Conservation (phyloP, 2,888 invertebrate genomes). For the Lysandra coridon region DNA sequence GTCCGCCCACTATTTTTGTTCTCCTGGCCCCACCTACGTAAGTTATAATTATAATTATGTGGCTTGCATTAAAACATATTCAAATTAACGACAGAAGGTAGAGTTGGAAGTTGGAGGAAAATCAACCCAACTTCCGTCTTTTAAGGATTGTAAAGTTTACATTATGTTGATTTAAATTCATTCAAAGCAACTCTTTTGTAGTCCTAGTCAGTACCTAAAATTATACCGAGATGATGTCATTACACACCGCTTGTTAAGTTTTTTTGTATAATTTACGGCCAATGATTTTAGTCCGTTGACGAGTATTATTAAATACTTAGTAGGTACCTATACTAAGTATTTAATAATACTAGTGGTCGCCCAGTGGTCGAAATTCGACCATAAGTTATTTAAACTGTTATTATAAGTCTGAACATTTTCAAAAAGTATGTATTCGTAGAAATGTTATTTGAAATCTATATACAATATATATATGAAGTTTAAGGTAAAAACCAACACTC, state of each 20-base stretch:
- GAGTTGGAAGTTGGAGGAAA: not conserved
- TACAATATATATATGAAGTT: not conserved
- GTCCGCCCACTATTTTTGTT: slow-evolving; percentile 23
- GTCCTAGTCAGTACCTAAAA: not conserved
- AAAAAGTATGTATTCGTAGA: too few relatives aligned
- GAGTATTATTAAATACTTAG: not conserved
- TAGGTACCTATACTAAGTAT: not conserved
- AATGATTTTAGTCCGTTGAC: slow-evolving; percentile 22
- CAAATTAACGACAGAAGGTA: not conserved
- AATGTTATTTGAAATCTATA: not conserved
- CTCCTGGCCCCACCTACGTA: slow-evolving; percentile 7
- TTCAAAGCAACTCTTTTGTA: not conserved
- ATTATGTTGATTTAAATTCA: not conserved
- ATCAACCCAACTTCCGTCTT: not conserved
- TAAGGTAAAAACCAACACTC: not conserved
- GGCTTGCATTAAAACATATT: not conserved
- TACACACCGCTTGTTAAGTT: not conserved
- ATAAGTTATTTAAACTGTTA: too few relatives aligned
- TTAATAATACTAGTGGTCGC: not conserved
- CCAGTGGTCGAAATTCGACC: too few relatives aligned
- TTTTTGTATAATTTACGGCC: slow-evolving; percentile 17
- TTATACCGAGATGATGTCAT: slow-evolving; percentile 18
- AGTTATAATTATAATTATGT: not conserved
- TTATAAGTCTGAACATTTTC: too few relatives aligned
- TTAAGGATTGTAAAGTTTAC: not conserved